These are phyloP conservation scores for Lasioglossum lativentre DNA, from an alignment of 2,888 invertebrate species.

Conservation along the genomic window DNA sequence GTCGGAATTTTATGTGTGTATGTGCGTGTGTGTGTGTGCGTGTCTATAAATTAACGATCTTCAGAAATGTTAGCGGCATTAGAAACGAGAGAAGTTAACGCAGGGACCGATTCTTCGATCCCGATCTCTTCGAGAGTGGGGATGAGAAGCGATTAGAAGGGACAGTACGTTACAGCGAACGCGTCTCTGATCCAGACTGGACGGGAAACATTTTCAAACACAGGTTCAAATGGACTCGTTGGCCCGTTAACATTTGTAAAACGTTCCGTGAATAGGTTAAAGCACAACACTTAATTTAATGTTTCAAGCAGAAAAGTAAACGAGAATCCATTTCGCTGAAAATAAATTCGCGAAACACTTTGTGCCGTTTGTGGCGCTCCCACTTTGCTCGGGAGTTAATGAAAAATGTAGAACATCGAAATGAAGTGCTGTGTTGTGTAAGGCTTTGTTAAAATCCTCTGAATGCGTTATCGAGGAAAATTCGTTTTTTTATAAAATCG, in stretches of 20 bases:
- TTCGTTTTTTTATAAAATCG: neutral
- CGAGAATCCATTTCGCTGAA: neutral
- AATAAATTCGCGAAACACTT: neutral
- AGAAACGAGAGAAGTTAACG: neutral
- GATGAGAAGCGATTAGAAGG: neutral
- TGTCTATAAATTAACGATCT: conserved; percentile 38
- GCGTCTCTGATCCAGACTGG: conserved; percentile 1
- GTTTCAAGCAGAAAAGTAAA: neutral
- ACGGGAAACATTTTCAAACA: neutral
- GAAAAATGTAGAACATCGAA: neutral
- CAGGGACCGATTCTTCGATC: neutral
- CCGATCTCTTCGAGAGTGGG: neutral
- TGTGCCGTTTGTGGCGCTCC: neutral
- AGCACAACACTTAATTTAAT: neutral
- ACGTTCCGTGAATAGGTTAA: neutral
- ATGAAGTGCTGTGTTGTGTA: too few species aligned
- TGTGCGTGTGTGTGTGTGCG: neutral
- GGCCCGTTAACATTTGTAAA: neutral
- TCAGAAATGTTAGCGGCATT: neutral
- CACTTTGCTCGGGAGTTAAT: neutral
- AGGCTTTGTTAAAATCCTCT: too few species aligned
- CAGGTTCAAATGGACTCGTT: neutral
- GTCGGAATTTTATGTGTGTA: neutral
- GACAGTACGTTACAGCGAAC: conserved; percentile 25
- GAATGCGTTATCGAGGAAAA: too few species aligned